phyloP scores from a whole-genome alignment of 2,888 invertebrate species.

The Sminthurinus aureus region DNA sequence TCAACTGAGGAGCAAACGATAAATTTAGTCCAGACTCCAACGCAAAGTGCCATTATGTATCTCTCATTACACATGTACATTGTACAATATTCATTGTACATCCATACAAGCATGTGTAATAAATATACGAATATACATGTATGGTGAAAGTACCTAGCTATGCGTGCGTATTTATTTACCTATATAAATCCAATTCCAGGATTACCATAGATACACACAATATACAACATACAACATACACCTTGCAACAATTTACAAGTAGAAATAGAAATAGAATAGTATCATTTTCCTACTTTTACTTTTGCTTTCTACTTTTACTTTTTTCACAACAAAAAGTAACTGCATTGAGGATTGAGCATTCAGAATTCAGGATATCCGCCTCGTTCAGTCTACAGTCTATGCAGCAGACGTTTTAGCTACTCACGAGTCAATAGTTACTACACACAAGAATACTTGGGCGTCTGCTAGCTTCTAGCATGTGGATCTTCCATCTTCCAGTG shows the following conservation, averaged over 20 bases:
- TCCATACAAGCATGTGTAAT: neutral
- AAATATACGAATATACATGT: neutral
- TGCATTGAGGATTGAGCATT: no score
- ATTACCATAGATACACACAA: neutral
- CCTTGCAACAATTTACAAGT: neutral
- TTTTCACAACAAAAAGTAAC: neutral
- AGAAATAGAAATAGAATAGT: neutral
- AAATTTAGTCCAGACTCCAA: conserved; percentile 12
- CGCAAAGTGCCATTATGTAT: neutral
- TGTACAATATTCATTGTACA: no score
- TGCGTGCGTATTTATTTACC: conserved; percentile 20
- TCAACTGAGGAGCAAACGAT: conserved; percentile 25
- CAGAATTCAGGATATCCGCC: no score
- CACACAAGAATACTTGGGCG: no score
- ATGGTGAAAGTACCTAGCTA: no score
- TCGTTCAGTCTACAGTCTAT: no score
- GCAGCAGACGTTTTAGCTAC: no score
- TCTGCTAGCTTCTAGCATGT: no score
- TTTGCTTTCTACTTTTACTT: neutral
- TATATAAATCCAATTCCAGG: neutral
- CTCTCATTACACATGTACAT: neutral
- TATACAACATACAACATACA: neutral
- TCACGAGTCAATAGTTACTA: no score
- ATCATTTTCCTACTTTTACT: neutral
- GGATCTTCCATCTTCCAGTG: no score